Evolutionary conservation across 1,140 invertebrate genomes (phyloP), one percentile per base, ranked within the genome.

Genomic region (Rhizoglyphus robini): DNA sequence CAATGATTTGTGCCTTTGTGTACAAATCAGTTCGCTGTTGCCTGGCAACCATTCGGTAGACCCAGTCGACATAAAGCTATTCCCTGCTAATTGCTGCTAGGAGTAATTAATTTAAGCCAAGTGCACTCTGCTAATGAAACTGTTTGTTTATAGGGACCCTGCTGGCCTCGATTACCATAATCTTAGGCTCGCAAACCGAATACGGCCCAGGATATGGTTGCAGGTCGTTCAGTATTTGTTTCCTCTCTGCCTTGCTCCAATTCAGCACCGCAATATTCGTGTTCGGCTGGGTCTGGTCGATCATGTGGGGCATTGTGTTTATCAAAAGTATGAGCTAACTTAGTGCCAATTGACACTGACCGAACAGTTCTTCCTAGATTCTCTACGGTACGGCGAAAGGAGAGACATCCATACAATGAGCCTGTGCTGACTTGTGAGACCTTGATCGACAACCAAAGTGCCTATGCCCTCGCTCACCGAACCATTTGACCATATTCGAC

Each of bases 211-310:
- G 47, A 23, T 27, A 68, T 36, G 67, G 67, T 48, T 67, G 51
- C 29, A 67, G 58, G 31, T 78, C 78, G 20, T 76, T 79, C 54
- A 68, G 73, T 30, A 73, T 78, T 58, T 79, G 79, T 64, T 32
- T 80, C 3, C 59, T 79, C 25, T 75, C 79, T 4, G 76, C 74
- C 20, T 66, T 78, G 11, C 69, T 80, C 4, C 78, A 80, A 71
- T 71, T 79, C 64, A 60, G 77, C 23, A 76, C 78, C 2, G 76
- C 77, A 47, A 70, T 78, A 30, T 66, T 80, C 31, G 77, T 80
- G 11, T 73, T 80, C 20, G 79, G 79, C 13, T 80, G 78, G 78
- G 79, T 80, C 29, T 80, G 79, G 77, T 78, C 76, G 65, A 79
- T 80, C 63, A 71, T 79, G 54, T 80, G 79, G 76, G 79, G 79